Evolutionary conservation across 2,888 invertebrate genomes (phyloP).

Genomic region (Tachina fera): DNA sequence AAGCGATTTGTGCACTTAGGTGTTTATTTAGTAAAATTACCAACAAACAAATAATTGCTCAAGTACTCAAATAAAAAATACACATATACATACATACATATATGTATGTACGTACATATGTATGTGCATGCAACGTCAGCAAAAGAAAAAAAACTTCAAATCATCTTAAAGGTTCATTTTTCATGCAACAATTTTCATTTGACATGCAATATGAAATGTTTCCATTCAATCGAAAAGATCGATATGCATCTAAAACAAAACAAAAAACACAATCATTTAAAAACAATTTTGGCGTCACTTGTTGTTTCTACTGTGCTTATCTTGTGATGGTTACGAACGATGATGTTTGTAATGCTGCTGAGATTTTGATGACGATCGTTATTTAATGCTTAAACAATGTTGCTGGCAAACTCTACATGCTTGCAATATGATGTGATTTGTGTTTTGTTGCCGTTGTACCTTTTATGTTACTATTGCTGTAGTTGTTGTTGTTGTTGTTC

Average conservation of each 20-base stretch:
- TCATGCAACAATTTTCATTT: not conserved
- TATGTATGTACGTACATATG: constrained; percentile 1
- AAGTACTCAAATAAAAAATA: constrained; percentile 32
- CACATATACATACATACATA: not conserved
- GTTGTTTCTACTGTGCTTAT: constrained; percentile 1
- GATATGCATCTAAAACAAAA: constrained; percentile 25
- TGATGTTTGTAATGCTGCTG: constrained; percentile 36
- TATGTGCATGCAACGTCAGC: constrained; percentile 31
- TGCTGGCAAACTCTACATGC: constrained; percentile 45
- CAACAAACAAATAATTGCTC: constrained; percentile 42
- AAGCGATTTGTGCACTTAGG: constrained; percentile 47
- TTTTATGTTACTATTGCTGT: not conserved
- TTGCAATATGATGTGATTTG: constrained; percentile 46
- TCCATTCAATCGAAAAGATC: constrained; percentile 34
- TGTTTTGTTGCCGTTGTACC: constrained; percentile 16
- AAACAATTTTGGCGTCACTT: constrained; percentile 65
- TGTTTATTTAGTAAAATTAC: constrained; percentile 46
- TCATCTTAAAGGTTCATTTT: constrained; percentile 38
- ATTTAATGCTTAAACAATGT: constrained; percentile 51
- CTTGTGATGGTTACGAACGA: constrained; percentile 12
- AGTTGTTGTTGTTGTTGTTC: constrained; percentile 29
- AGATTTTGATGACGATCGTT: constrained; percentile 31
- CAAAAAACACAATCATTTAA: constrained; percentile 44
- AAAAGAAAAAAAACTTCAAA: constrained; percentile 37
- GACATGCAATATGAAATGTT: constrained; percentile 30